Percentiles rank a stretch among this genome's conserved stretches.
These are phyloP conservation scores for Aratinga solstitialis DNA, from an alignment of 2,797 vertebrate genomes.

Conservation along the genomic window DNA sequence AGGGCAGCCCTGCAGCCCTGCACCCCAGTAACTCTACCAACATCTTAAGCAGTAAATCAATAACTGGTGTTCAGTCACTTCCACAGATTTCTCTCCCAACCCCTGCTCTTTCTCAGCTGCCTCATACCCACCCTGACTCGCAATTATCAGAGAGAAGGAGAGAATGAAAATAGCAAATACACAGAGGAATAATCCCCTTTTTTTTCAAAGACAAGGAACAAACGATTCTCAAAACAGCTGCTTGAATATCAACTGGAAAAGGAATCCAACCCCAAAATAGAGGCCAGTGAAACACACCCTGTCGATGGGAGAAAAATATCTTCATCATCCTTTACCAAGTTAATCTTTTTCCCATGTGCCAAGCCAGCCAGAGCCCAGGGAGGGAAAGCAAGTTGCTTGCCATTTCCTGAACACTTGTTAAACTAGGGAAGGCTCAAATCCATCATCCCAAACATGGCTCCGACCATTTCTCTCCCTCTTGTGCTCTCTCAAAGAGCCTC, in stretches of 20 bases:
- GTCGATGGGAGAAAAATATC: accelerated
- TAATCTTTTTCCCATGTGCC: background rate
- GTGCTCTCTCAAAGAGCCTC: background rate
- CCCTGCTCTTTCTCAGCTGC: background rate
- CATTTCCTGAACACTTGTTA: background rate
- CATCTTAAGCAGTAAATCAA: background rate
- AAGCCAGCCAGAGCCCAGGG: background rate
- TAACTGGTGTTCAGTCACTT: accelerated
- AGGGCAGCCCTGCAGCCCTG: background rate
- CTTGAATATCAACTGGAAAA: background rate
- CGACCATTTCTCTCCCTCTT: background rate
- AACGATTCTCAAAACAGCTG: background rate
- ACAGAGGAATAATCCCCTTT: background rate
- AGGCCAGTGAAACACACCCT: background rate
- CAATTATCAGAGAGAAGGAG: background rate
- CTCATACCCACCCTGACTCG: background rate
- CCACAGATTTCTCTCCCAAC: background rate
- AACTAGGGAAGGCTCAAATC: background rate
- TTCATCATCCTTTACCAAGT: background rate
- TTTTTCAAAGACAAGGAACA: background rate
- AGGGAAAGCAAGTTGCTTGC: background rate
- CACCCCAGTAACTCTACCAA: background rate
- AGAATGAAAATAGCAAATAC: background rate
- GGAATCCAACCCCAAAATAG: background rate
- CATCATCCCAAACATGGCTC: background rate